Evolutionary conservation across 1,140 invertebrate genomes (phyloP).

Genomic region (Brachionus manjavacas): DNA sequence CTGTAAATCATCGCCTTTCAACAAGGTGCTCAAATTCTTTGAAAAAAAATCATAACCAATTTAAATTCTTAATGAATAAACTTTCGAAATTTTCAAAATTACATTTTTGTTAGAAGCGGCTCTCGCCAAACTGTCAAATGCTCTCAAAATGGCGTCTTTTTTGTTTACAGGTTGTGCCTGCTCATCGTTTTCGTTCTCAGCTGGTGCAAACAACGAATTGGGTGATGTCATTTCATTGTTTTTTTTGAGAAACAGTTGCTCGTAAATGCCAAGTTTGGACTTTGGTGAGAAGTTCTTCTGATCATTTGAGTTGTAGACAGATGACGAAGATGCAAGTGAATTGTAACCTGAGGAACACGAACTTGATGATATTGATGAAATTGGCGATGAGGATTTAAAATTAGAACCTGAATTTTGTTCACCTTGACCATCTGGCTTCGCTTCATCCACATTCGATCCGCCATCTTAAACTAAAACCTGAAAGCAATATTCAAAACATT

Average conservation of each 20-base stretch:
- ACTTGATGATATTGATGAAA: constrained; percentile 27
- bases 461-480: not conserved
- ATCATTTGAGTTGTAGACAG: not conserved
- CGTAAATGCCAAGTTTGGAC: constrained; percentile 8
- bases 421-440: not conserved
- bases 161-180: constrained; percentile 5
- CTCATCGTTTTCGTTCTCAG: not conserved
- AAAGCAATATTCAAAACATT: not conserved
- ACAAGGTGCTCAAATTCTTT: not conserved
- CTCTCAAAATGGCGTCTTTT: constrained; percentile 36
- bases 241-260: constrained; percentile 25
- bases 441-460: not conserved
- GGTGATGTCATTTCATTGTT: not conserved
- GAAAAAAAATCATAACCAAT: not conserved
- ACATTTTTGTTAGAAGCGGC: constrained; percentile 36
- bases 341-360: constrained; percentile 31
- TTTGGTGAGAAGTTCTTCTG: constrained; percentile 20
- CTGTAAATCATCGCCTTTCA: not conserved
- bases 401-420: not conserved
- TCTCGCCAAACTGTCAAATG: constrained; percentile 34
- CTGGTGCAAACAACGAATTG: not conserved
- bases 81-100: not conserved
- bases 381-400: constrained; percentile 35
- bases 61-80: not conserved
- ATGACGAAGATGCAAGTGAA: not conserved